Conservation (phyloP, 2,888 invertebrate genomes). For the Cosmia pyralina region DNA sequence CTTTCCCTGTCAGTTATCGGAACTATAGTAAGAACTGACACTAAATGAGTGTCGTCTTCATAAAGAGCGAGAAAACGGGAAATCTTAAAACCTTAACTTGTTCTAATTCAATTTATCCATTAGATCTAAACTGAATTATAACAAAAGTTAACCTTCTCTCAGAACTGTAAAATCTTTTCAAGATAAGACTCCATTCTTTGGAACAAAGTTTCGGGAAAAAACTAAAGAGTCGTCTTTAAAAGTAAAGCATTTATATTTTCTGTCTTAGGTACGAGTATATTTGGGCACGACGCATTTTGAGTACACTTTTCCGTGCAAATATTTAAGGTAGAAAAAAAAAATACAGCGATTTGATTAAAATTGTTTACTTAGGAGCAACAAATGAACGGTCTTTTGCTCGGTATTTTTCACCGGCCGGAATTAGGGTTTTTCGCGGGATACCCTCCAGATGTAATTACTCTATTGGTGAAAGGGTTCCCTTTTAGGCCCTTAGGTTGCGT, state of each 20-base stretch:
- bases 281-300: slow-evolving; percentile 46
- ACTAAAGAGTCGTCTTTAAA: slow-evolving; percentile 34
- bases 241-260: slow-evolving; percentile 55
- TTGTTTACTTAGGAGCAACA: slow-evolving; percentile 75
- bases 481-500: slow-evolving; percentile 59
- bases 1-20: slow-evolving; percentile 2
- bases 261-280: slow-evolving; percentile 31
- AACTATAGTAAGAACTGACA: slow-evolving; percentile 22
- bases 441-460: slow-evolving; percentile 80
- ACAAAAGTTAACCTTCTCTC: slow-evolving; percentile 59
- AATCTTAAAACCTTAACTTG: slow-evolving; percentile 54
- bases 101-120: slow-evolving; percentile 57
- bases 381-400: slow-evolving; percentile 68
- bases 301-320: slow-evolving; percentile 55
- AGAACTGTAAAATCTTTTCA: slow-evolving; percentile 49
- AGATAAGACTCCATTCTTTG: slow-evolving; percentile 32
- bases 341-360: slow-evolving; percentile 76
- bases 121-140: slow-evolving; percentile 60
- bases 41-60: slow-evolving; percentile 27
- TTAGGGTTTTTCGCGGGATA: slow-evolving; percentile 74
- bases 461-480: slow-evolving; percentile 77
- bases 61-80: slow-evolving; percentile 41
- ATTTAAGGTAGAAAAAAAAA: slow-evolving; percentile 63
- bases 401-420: slow-evolving; percentile 75
- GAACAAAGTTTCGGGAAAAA: slow-evolving; percentile 29